Evolutionary conservation across 2,113 vertebrate species (phyloP), one percentile per base, ranked within the genome.

Genomic region (Petroica traversi): DNA sequence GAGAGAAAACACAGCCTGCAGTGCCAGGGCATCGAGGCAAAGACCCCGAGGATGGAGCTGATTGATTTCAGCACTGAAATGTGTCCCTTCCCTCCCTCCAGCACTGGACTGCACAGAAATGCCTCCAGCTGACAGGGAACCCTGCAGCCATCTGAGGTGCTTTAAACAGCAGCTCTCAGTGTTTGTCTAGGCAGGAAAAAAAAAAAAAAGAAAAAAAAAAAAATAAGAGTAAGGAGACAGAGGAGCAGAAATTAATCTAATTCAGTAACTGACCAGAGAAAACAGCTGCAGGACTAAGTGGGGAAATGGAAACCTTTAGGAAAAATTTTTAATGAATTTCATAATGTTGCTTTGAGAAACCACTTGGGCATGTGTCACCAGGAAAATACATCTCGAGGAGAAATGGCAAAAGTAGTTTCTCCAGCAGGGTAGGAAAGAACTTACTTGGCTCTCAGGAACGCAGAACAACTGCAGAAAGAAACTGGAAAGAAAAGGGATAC

Each of bases 351-450:
- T 83, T 34, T 66, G 20, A 77, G 55, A 66, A 71, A 41, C 3
- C 24, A 66, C 0, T 1, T 4, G 46, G 16, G 33, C 8, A 64
- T 12, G 5, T 5, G 6, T 7, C 3, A 2, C 25, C 33, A 57
- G 41, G 57, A 89, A 81, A 82, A 57, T 3, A 17, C 5, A 86
- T 10, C 43, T n/a, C 2, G 5, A 69, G 49, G 34, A 17, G 51
- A 87, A 38, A 64, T 8, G 23, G 29, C 58, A 77, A 26, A 73
- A 77, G 52, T 6, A 45, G 46, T 15, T 82, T 63, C 31, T 85
- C 48, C 46, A 73, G 25, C 0, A 28, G 12, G 54, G 41, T 0
- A 73, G 46, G 31, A 74, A 77, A 86, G 7, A 49, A 59, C 34
- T 52, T 29, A 23, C 28, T 36, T 66, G 57, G 46, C 28, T 79